Conservation (phyloP, 1,140 invertebrate species). For the Drosophila kanapiae region DNA sequence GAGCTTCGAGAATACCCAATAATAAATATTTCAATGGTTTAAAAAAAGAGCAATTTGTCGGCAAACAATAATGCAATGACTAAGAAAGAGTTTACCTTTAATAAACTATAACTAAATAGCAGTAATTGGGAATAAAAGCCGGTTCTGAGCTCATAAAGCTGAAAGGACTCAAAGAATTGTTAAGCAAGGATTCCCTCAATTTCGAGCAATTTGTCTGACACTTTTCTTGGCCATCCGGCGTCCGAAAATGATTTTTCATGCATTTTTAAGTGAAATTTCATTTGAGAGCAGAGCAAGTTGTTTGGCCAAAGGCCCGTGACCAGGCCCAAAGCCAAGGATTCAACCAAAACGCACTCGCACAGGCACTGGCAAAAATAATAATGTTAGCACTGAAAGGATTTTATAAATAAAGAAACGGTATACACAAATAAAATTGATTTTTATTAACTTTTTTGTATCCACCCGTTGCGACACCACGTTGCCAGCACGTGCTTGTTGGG, state of each 20-base stretch:
- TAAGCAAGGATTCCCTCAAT: conserved; percentile 36
- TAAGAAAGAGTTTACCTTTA: too few relatives aligned
- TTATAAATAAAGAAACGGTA: neutral
- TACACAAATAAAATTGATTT: neutral
- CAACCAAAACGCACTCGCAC: conserved; percentile 41
- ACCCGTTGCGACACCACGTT: too few relatives aligned
- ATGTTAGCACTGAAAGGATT: neutral
- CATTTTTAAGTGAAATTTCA: conserved; percentile 75
- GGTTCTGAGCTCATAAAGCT: too few relatives aligned
- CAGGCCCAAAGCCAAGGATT: conserved; percentile 47
- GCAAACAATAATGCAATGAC: too few relatives aligned
- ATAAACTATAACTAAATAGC: neutral
- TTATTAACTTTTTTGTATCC: neutral
- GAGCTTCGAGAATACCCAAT: too few relatives aligned
- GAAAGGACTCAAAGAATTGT: too few relatives aligned
- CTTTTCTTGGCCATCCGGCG: conserved; percentile 38
- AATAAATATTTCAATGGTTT: too few relatives aligned
- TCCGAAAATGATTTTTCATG: conserved; percentile 70
- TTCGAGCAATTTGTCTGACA: conserved; percentile 49
- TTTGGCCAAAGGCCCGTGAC: conserved; percentile 39
- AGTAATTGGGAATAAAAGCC: conserved; percentile 11
- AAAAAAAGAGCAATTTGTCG: too few relatives aligned
- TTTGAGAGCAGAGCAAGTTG: conserved; percentile 53
- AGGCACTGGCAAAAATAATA: neutral
- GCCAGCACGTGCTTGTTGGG: too few relatives aligned